phyloP scores from a whole-genome alignment of 1,140 invertebrate species.

The Dendrolimus punctatus region DNA sequence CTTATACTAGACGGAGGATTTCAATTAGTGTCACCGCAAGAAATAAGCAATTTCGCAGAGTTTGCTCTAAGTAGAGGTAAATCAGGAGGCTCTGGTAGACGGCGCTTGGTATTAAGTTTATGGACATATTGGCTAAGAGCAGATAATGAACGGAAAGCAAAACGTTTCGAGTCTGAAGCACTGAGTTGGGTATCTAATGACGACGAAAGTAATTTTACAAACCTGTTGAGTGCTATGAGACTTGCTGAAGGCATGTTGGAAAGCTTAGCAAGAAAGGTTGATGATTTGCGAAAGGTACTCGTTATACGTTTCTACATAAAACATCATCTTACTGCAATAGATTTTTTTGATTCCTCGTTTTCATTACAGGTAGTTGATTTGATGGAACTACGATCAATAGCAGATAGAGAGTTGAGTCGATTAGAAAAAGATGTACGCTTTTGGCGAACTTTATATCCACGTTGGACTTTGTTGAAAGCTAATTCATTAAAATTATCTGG shows the following conservation, averaged over 20 bases:
- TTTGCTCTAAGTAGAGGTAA: constrained; percentile 30
- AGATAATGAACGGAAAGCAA: constrained; percentile 38
- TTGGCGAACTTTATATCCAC: constrained; percentile 32
- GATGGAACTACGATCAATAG: constrained; percentile 56
- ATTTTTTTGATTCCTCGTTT: not conserved
- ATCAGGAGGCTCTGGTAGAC: constrained; percentile 27
- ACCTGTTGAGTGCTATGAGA: constrained; percentile 43
- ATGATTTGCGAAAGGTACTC: constrained; percentile 54
- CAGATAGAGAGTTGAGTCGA: constrained; percentile 40
- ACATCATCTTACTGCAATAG: not conserved
- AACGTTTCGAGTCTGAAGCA: constrained; percentile 48
- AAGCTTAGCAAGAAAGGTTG: constrained; percentile 55
- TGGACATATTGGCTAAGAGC: constrained; percentile 60
- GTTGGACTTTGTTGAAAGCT: constrained; percentile 45
- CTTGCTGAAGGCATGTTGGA: constrained; percentile 60
- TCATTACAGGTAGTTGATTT: constrained; percentile 49
- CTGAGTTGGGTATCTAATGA: constrained; percentile 34
- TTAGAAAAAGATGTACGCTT: constrained; percentile 44
- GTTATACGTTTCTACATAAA: not conserved
- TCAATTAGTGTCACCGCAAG: constrained; percentile 47
- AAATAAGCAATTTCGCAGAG: constrained; percentile 48
- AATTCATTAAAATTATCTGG: constrained; percentile 42
- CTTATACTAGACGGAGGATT: constrained; percentile 64
- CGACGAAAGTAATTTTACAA: constrained; percentile 34
- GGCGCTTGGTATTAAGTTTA: constrained; percentile 39